Evolutionary conservation across 2,113 vertebrate genomes (phyloP).

Genomic region (Brevimyrus niger): DNA sequence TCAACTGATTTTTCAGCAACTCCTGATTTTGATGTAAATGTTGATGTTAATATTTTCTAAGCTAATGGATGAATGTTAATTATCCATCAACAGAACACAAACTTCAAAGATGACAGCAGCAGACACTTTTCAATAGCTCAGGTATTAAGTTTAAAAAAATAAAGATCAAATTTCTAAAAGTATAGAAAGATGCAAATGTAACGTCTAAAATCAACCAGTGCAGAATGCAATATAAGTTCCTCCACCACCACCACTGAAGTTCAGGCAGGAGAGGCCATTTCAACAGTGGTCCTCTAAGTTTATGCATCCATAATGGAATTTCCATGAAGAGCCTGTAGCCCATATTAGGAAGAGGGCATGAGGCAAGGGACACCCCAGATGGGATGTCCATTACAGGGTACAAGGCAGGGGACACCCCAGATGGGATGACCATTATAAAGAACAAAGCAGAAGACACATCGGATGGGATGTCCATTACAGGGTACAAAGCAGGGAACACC

Average conservation of each 20-base stretch:
- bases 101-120: not conserved
- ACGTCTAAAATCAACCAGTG: not conserved
- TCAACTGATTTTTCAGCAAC: conserved; percentile 26
- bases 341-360: not conserved
- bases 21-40: not conserved
- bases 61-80: not conserved
- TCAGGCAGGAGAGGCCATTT: not conserved
- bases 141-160: not conserved
- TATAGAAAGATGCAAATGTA: not conserved
- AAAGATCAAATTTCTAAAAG: not conserved
- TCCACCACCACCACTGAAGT: not conserved
- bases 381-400: not conserved
- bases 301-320: not conserved
- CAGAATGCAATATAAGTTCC: not conserved
- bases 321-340: not conserved
- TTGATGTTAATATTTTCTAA: not conserved
- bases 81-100: not conserved
- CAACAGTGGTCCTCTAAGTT: not conserved
- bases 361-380: not conserved
- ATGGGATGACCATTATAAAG: not conserved
- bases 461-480: not conserved
- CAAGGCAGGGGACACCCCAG: not conserved
- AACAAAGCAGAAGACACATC: not conserved
- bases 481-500: not conserved
- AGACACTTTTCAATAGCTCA: not conserved